Evolutionary conservation across 2,113 vertebrate species (phyloP).

Genomic region (Myodes glareolus): DNA sequence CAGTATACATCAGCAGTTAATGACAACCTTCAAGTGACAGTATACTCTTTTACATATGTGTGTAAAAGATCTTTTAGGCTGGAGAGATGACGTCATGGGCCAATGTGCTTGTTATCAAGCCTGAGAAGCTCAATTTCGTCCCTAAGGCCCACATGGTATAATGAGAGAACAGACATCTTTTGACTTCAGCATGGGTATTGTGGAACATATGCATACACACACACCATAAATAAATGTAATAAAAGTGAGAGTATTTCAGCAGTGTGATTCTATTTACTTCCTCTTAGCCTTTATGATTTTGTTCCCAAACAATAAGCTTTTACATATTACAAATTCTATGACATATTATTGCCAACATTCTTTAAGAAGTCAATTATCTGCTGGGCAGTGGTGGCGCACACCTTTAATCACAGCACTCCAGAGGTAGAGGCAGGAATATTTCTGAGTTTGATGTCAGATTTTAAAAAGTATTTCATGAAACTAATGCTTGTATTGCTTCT

Average conservation of each 20-base stretch:
- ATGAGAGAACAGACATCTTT: too few species aligned
- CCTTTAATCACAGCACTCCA: background rate
- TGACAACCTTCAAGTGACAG: background rate
- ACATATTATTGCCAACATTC: background rate
- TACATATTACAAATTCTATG: background rate
- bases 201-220: background rate
- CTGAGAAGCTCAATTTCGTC: background rate
- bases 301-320: background rate
- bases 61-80: background rate
- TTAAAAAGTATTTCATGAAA: background rate
- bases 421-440: background rate
- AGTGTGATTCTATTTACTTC: background rate
- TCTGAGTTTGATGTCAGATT: background rate
- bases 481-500: background rate
- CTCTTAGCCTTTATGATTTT: background rate
- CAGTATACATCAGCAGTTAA: background rate
- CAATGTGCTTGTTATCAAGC: background rate
- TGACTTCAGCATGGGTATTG: background rate
- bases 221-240: background rate
- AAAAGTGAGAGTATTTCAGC: background rate
- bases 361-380: background rate
- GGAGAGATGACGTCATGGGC: background rate
- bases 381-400: background rate
- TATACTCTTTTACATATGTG: background rate
- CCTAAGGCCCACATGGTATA: background rate